Conservation (phyloP, 2,113 vertebrate genomes). For the Nothocercus nigrocapillus region DNA sequence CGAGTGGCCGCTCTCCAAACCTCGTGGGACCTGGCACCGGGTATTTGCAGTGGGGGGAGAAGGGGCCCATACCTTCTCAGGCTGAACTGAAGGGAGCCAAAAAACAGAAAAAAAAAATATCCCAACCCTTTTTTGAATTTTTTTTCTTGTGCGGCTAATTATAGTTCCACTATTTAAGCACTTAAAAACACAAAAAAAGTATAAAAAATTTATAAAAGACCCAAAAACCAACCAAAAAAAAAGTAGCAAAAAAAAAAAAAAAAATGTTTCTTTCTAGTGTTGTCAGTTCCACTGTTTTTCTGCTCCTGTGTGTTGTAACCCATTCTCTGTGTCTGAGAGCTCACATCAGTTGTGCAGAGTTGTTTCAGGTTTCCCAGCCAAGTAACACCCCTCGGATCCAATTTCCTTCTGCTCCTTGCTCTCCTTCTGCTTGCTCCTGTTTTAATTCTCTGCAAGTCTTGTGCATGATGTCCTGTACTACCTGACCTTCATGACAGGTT, state of each 20-base stretch:
- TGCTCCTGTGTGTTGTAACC: slow-evolving; percentile 73
- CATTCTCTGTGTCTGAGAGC: slow-evolving; percentile 17
- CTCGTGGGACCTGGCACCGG: slow-evolving; percentile 10
- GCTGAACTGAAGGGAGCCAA: slow-evolving; percentile 82
- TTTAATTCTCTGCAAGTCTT: slow-evolving; percentile 45
- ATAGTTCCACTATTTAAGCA: slow-evolving; percentile 80
- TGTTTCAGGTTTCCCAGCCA: slow-evolving; percentile 29
- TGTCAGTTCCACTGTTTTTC: slow-evolving; percentile 70
- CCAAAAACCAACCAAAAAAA: slow-evolving; percentile 77
- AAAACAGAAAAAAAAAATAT: neutral
- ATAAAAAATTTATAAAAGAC: slow-evolving; percentile 74
- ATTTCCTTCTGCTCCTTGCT: neutral
- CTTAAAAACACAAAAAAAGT: slow-evolving; percentile 78
- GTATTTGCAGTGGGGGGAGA: neutral
- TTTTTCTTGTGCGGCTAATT: slow-evolving; percentile 77
- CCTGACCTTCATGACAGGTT: slow-evolving; percentile 18
- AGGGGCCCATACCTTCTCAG: slow-evolving; percentile 75
- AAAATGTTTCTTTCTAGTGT: slow-evolving; percentile 72
- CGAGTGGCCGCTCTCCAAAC: neutral
- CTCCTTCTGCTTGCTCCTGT: slow-evolving; percentile 30
- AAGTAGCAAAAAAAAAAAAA: slow-evolving; percentile 75
- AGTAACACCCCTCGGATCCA: neutral
- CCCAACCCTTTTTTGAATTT: slow-evolving; percentile 39
- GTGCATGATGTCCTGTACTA: slow-evolving; percentile 54
- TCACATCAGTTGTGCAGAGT: neutral